Percentiles rank a stretch among this genome's conserved stretches.
Evolutionary conservation across 2,797 vertebrate genomes (phyloP).

Genomic region (Melanotaenia maccullochi): DNA sequence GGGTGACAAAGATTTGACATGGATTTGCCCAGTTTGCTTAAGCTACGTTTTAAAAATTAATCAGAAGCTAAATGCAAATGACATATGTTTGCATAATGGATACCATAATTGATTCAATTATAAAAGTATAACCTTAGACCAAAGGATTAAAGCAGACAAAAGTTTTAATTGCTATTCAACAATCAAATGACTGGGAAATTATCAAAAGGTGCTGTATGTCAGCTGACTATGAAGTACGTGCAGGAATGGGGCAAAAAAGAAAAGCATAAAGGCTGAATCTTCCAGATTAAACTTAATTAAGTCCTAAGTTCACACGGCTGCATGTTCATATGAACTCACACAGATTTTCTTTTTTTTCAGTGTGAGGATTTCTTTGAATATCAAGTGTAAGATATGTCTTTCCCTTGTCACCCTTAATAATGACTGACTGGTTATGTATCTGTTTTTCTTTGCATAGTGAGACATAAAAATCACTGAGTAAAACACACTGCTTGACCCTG

Average conservation of each 20-base stretch:
- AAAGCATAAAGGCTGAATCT: background rate
- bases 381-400: too few species aligned
- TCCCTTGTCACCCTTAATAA: background rate
- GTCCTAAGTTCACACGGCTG: background rate
- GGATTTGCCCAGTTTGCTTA: background rate
- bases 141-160: too few species aligned
- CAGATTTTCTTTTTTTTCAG: background rate
- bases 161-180: background rate
- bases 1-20: background rate
- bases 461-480: too few species aligned
- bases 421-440: too few species aligned
- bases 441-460: too few species aligned
- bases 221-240: background rate
- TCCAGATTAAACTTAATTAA: background rate
- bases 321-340: background rate
- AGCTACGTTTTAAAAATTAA: background rate
- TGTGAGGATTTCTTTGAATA: background rate
- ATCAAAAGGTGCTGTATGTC: background rate
- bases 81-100: background rate
- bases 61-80: background rate
- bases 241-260: background rate
- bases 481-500: too few species aligned
- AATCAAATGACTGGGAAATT: background rate
- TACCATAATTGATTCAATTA: background rate
- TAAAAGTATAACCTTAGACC: background rate